These are phyloP conservation scores for Eolophus roseicapilla DNA, from an alignment of 2,113 vertebrate species.

Conservation along the genomic window DNA sequence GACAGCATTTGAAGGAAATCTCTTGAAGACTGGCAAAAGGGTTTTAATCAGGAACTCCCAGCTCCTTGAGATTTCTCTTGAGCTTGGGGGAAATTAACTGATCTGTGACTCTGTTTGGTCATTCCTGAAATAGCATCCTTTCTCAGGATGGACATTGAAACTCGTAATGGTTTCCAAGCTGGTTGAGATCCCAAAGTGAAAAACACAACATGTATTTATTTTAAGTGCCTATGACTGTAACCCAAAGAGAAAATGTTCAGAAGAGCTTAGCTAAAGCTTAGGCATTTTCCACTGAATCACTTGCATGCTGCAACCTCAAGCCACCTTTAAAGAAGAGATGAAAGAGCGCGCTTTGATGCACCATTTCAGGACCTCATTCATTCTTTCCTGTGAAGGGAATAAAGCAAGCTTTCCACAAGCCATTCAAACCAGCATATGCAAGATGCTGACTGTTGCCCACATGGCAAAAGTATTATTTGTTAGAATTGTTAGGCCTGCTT, in stretches of 20 bases:
- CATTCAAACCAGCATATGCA: neutral
- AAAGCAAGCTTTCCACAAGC: neutral
- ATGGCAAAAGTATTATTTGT: neutral
- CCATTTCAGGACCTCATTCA: neutral
- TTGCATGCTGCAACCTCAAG: neutral
- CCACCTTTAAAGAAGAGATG: neutral
- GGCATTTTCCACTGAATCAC: neutral
- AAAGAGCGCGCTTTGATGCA: neutral
- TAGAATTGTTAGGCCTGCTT: neutral
- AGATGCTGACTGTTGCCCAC: neutral
- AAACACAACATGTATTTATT: neutral
- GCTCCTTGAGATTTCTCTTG: neutral
- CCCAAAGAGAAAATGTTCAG: neutral
- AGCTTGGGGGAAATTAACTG: neutral
- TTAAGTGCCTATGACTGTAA: neutral
- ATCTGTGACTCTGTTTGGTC: neutral
- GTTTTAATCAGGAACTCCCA: neutral
- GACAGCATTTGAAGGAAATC: neutral
- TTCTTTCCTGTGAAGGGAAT: neutral
- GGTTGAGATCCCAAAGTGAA: neutral
- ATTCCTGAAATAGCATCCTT: neutral
- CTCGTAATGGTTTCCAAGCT: neutral
- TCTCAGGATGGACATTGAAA: neutral
- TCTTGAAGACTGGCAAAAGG: neutral
- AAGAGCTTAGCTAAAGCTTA: neutral